These are phyloP conservation scores for Rhinichthys osculus DNA, from an alignment of 2,797 vertebrate genomes.

Conservation along the genomic window DNA sequence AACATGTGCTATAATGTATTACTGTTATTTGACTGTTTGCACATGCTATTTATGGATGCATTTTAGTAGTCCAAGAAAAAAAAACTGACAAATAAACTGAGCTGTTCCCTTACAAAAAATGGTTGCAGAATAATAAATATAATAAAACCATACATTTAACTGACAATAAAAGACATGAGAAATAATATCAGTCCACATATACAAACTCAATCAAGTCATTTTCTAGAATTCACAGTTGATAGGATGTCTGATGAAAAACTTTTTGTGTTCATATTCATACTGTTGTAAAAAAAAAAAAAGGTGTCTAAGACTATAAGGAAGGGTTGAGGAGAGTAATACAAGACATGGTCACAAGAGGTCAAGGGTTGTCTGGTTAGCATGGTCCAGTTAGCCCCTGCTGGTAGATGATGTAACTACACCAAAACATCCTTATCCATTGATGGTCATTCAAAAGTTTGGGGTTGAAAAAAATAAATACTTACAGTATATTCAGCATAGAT, in stretches of 20 bases:
- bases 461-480: neutral
- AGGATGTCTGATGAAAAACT: neutral
- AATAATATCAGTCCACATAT: neutral
- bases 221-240: slow-evolving; percentile 18
- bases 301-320: neutral
- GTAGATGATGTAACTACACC: neutral
- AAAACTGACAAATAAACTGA: neutral
- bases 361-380: neutral
- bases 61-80: neutral
- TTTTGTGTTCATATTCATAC: slow-evolving; percentile 1
- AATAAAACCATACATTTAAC: neutral
- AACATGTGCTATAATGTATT: slow-evolving; percentile 53
- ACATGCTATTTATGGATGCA: slow-evolving; percentile 41
- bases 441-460: neutral
- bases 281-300: neutral
- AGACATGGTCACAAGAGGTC: neutral
- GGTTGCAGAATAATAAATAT: neutral
- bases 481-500: neutral
- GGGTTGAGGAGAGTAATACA: neutral
- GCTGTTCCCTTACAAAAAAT: neutral
- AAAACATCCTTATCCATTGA: neutral
- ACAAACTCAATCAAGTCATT: neutral
- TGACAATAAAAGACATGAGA: neutral
- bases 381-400: neutral
- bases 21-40: slow-evolving; percentile 44